phyloP scores from a whole-genome alignment of 2,113 vertebrate species.

The Pionites leucogaster region DNA sequence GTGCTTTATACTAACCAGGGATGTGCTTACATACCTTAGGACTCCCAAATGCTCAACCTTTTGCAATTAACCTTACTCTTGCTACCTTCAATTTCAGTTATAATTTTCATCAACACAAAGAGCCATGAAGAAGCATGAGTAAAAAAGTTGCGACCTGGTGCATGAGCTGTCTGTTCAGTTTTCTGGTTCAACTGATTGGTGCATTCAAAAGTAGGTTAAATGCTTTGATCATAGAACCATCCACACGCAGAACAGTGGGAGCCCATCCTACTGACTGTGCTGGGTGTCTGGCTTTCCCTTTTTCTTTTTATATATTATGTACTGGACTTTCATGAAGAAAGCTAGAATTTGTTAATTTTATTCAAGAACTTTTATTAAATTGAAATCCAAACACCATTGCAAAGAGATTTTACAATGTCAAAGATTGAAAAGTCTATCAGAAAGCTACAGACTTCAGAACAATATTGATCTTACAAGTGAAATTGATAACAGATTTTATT shows the following conservation, averaged over 20 bases:
- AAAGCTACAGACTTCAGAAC: constrained; percentile 33
- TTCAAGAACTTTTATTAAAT: constrained; percentile 64
- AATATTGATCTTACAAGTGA: constrained; percentile 42
- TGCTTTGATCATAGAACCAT: rapidly evolving
- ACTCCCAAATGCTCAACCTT: neutral
- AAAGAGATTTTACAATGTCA: constrained; percentile 43
- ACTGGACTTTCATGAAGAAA: neutral
- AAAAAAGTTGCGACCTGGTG: neutral
- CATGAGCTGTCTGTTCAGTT: neutral
- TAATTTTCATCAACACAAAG: neutral
- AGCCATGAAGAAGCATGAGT: neutral
- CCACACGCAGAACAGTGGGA: neutral
- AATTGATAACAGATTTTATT: constrained; percentile 28
- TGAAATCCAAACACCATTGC: constrained; percentile 29
- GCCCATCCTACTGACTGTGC: neutral
- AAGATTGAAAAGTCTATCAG: constrained; percentile 23
- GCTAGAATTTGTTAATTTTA: neutral
- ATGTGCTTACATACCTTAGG: neutral
- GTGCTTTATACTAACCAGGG: neutral
- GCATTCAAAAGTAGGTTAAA: neutral
- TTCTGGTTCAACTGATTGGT: rapidly evolving
- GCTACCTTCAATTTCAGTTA: neutral
- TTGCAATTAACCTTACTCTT: neutral
- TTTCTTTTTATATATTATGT: neutral
- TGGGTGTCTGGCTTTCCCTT: neutral